Conservation (phyloP, 2,113 vertebrate genomes). For the Neodon shergylaensis region DNA sequence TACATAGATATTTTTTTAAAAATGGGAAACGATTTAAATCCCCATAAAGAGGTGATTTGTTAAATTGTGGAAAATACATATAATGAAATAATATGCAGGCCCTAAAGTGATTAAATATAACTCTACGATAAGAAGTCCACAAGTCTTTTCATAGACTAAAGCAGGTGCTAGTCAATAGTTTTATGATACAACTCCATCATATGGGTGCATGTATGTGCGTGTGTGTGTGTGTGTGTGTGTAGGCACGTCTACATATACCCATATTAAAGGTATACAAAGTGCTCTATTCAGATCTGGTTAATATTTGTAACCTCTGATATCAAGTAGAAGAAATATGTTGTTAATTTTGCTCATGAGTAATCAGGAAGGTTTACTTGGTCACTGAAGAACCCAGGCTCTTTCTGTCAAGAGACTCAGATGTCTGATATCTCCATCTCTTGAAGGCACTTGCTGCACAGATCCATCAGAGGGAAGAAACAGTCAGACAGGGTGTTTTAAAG, state of each 20-base stretch:
- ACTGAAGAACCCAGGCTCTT: not conserved
- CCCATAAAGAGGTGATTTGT: not conserved
- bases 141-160: constrained; percentile 2
- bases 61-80: not conserved
- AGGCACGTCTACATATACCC: fast-evolving
- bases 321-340: not conserved
- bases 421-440: not conserved
- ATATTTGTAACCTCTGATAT: not conserved
- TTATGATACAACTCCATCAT: not conserved
- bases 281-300: not conserved
- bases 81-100: not conserved
- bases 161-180: not conserved
- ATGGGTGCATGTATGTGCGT: fast-evolving
- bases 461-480: not conserved
- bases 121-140: not conserved
- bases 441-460: not conserved
- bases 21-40: not conserved
- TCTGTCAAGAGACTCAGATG: not conserved
- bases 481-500: not conserved
- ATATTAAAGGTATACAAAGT: not conserved
- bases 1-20: not conserved
- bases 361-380: not conserved
- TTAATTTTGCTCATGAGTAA: too few species aligned
- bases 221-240: fast-evolving
- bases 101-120: not conserved